These are phyloP conservation scores for Ophthalmolycus amberensis DNA, from an alignment of 2,113 vertebrate species.

Conservation along the genomic window DNA sequence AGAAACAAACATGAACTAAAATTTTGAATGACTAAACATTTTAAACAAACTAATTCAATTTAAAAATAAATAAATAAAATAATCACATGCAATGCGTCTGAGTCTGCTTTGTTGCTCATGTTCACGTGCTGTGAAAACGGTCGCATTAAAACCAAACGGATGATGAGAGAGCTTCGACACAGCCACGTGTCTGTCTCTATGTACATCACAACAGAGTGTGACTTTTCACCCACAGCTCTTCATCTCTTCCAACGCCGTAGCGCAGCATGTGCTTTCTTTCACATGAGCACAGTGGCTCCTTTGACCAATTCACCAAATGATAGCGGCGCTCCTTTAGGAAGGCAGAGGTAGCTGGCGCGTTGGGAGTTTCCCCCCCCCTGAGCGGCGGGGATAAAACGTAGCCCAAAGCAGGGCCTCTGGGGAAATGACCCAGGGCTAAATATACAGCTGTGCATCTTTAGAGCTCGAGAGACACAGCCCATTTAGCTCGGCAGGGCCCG, in stretches of 20 bases:
- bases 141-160: conserved; percentile 1
- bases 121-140: conserved; percentile 7
- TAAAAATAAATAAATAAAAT: neutral
- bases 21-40: no score
- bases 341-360: conserved; percentile 47
- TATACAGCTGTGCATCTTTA: conserved; percentile 73
- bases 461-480: conserved; percentile 58
- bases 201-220: neutral
- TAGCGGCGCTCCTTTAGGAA: conserved; percentile 43
- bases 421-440: conserved; percentile 78
- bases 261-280: conserved; percentile 62
- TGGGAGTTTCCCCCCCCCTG: conserved; percentile 70
- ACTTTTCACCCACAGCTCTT: conserved; percentile 31
- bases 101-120: conserved; percentile 19
- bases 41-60: no score
- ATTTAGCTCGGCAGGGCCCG: conserved; percentile 39
- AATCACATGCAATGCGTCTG: neutral
- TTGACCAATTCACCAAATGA: conserved; percentile 72
- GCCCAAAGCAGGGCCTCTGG: conserved; percentile 54
- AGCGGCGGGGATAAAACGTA: conserved; percentile 52
- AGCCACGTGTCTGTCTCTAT: conserved; percentile 19
- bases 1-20: no score
- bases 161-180: neutral
- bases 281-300: conserved; percentile 66
- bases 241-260: conserved; percentile 1